Conservation (phyloP, 1,140 invertebrate genomes). For the Zeugodacus cucurbitae region DNA sequence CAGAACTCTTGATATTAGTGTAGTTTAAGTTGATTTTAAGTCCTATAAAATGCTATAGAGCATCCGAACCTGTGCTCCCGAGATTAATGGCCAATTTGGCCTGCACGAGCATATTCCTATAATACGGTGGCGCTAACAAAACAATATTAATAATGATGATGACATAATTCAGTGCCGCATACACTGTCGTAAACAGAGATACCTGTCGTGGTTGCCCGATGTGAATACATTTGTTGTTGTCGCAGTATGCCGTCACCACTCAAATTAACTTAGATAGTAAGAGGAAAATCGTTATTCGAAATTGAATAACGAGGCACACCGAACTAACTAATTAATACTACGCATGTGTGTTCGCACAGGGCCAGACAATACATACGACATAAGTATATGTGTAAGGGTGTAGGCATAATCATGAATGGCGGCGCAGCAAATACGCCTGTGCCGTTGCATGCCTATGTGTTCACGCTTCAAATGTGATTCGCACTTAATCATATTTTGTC, state of each 20-base stretch:
- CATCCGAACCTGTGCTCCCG: no score
- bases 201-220: neutral
- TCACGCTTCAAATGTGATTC: neutral
- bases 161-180: neutral
- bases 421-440: neutral
- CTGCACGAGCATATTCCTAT: no score
- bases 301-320: neutral
- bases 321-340: no score
- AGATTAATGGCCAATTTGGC: no score
- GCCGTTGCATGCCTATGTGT: neutral
- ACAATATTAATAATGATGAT: neutral
- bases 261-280: neutral
- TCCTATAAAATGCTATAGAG: no score
- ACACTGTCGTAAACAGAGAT: neutral
- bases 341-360: neutral
- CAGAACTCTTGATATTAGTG: no score
- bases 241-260: neutral
- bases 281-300: neutral
- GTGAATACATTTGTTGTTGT: neutral
- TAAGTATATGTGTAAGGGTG: no score
- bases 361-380: neutral
- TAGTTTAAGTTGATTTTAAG: no score
- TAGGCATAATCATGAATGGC: neutral
- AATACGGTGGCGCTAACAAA: neutral
- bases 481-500: conserved; percentile 25